Base-by-base conservation (phyloP, 2,797 vertebrate species). In the Sphenopsis melanotis region DNA sequence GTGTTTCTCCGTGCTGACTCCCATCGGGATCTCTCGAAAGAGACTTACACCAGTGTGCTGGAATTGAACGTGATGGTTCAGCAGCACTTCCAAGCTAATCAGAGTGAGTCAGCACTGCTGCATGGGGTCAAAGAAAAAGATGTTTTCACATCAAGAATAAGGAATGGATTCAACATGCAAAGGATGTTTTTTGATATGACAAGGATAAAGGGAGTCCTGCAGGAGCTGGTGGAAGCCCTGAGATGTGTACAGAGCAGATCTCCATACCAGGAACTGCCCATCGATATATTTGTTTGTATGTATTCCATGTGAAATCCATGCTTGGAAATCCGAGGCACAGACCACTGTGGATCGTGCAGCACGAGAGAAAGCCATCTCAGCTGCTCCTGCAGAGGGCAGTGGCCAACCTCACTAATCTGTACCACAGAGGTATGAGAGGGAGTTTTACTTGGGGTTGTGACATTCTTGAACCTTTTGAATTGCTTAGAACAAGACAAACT, bases 241-340 rank as follows among this genome's bases (percentile, higher is more conserved):
- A 89, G 75, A 55, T 89, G 13, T 1, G 0, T 55, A 41, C 39
- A 65, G 47, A 69, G 27, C 3, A 0, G 29, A 47, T 41, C 22
- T n/a, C 0, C 0, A 10, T 26, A n/a, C 8, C 11, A 17, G 71
- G 37, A 89, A 60, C 68, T 81, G 55, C 23, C 41, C n/a, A 9
- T 49, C 1, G 9, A 46, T 80, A 8, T 0, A 3, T 42, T 55
- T 36, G 3, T 7, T 3, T 71, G 42, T 42, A 75, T 77, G 20
- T 57, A 27, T 11, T 69, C 42, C 26, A 3, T 12, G 17, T n/a
- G 82, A 53, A 68, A 78, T 42, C 21, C 37, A 18, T 12, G 2
- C 47, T 42, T 68, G 68, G 79, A 53, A 87, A 53, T n/a, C 37
- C 1, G 3, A 80, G 76, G 79, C 46, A 46, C 8, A 14, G 41